Conservation (phyloP, 2,888 invertebrate species). For the Scaptomyza parva region DNA sequence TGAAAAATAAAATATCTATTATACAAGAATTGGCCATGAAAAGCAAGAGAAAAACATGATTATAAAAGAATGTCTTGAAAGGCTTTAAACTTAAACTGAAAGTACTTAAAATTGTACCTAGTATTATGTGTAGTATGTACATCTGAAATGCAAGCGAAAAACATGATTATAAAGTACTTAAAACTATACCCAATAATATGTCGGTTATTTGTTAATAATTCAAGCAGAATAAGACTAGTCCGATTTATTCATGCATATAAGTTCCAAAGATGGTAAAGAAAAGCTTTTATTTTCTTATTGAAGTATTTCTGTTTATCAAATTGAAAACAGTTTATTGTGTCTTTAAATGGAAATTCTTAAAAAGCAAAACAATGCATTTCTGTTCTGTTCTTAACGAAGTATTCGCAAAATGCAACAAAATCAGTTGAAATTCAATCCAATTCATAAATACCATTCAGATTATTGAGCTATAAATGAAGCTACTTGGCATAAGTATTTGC, state of each 20-base stretch:
- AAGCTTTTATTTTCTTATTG: not conserved
- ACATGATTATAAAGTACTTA: too few relatives aligned
- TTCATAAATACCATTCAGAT: not conserved
- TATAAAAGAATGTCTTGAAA: not conserved
- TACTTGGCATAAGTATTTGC: not conserved
- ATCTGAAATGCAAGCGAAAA: too few relatives aligned
- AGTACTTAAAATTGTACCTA: not conserved
- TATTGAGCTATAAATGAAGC: not conserved
- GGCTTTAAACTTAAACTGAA: not conserved
- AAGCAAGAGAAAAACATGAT: not conserved
- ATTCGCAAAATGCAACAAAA: not conserved
- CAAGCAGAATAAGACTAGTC: too few relatives aligned
- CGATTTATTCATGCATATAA: not conserved
- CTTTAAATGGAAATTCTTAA: not conserved
- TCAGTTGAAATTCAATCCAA: not conserved
- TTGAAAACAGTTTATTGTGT: too few relatives aligned
- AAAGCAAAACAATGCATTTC: too few relatives aligned
- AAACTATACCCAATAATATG: not conserved
- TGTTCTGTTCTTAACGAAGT: too few relatives aligned
- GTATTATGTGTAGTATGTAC: too few relatives aligned
- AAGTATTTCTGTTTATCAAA: too few relatives aligned
- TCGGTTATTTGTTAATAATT: not conserved
- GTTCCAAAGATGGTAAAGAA: too few relatives aligned
- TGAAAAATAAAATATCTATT: slow-evolving; percentile 1
- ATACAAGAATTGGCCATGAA: not conserved